Evolutionary conservation across 2,888 invertebrate genomes (phyloP).

Genomic region (Teleiodes luculella): DNA sequence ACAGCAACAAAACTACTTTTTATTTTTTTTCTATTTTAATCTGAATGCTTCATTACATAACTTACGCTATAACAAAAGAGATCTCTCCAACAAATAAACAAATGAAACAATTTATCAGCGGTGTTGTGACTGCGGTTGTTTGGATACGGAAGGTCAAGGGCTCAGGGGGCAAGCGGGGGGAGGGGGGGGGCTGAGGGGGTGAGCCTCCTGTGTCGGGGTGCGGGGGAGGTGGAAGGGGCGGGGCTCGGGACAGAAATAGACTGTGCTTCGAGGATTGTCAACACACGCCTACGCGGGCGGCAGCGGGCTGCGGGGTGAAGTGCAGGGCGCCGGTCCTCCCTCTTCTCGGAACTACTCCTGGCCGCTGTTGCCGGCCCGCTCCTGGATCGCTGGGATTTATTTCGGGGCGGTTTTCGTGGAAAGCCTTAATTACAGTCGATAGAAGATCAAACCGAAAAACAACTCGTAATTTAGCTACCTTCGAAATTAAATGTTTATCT

Average conservation of each 20-base stretch:
- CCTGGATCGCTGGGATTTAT: not conserved
- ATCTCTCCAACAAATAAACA: slow-evolving; percentile 23
- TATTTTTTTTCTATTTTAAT: too few species aligned
- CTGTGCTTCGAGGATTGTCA: slow-evolving; percentile 68
- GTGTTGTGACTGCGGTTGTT: slow-evolving; percentile 76
- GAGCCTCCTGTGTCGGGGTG: too few species aligned
- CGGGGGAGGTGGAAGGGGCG: slow-evolving; percentile 38
- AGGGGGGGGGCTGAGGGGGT: slow-evolving; percentile 34
- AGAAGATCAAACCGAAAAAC: too few species aligned
- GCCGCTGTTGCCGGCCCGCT: too few species aligned
- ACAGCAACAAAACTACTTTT: too few species aligned
- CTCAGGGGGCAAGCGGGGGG: slow-evolving; percentile 24
- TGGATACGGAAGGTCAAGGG: slow-evolving; percentile 75
- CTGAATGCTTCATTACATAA: too few species aligned
- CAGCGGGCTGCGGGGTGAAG: not conserved
- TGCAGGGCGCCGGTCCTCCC: not conserved
- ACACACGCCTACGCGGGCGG: slow-evolving; percentile 67
- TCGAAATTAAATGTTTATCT: too few species aligned
- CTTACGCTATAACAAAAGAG: not conserved
- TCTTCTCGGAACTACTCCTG: not conserved
- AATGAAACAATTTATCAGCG: slow-evolving; percentile 42
- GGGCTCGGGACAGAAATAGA: slow-evolving; percentile 62
- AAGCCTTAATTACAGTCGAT: too few species aligned
- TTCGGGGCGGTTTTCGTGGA: not conserved
- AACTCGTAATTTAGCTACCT: too few species aligned